phyloP scores from a whole-genome alignment of 2,888 invertebrate species.

The Rhagonycha fulva region DNA sequence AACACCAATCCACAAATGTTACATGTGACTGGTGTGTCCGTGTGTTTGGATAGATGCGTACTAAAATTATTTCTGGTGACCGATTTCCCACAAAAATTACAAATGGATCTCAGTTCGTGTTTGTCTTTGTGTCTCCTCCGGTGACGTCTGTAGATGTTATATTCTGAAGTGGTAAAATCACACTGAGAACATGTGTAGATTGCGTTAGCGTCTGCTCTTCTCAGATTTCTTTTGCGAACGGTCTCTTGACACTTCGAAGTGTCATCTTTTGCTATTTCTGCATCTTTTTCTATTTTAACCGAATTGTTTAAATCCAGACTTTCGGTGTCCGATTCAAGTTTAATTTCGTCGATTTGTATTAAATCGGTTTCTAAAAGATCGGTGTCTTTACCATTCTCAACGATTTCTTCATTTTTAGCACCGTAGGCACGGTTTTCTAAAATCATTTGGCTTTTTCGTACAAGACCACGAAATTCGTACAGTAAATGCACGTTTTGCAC shows the following conservation, averaged over 20 bases:
- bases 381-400: neutral
- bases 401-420: neutral
- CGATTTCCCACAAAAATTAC: neutral
- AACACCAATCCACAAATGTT: neutral
- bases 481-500: neutral
- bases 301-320: neutral
- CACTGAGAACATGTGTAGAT: neutral
- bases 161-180: neutral
- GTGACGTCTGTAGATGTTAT: neutral
- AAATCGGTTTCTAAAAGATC: neutral
- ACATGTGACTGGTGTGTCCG: neutral
- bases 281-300: neutral
- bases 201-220: fast-evolving
- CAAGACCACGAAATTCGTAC: neutral
- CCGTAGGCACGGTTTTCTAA: neutral
- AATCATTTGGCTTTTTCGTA: neutral
- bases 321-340: neutral
- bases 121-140: neutral
- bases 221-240: neutral
- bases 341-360: neutral
- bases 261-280: neutral
- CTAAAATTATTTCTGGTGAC: neutral
- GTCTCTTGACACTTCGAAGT: neutral
- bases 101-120: neutral
- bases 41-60: neutral